phyloP scores from a whole-genome alignment of 2,113 vertebrate species.

The Ictalurus furcatus region DNA sequence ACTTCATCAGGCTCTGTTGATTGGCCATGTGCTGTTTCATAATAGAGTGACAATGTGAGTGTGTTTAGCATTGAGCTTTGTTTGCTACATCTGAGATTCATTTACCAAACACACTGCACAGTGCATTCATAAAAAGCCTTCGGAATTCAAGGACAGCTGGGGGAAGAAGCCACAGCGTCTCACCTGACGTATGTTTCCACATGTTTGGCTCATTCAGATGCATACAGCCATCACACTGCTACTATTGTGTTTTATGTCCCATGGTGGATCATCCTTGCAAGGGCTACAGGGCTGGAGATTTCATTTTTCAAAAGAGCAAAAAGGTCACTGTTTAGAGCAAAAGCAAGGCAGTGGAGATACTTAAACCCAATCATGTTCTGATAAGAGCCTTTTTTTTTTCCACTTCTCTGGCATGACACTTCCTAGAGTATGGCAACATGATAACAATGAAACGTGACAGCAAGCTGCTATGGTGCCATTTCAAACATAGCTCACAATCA shows the following conservation, averaged over 20 bases:
- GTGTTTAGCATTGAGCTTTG: not conserved
- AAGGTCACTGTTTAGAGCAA: slow-evolving; percentile 60
- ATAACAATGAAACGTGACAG: slow-evolving; percentile 37
- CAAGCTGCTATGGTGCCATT: slow-evolving; percentile 23
- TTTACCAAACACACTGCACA: slow-evolving; percentile 37
- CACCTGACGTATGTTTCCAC: slow-evolving; percentile 60
- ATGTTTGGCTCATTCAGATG: slow-evolving; percentile 63
- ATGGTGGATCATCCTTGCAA: slow-evolving; percentile 61
- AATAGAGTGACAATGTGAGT: not conserved
- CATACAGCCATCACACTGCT: slow-evolving; percentile 51
- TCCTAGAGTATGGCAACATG: slow-evolving; percentile 42
- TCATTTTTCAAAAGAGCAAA: slow-evolving; percentile 54
- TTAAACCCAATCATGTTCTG: slow-evolving; percentile 39
- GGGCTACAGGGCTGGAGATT: slow-evolving; percentile 60
- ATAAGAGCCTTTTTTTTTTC: slow-evolving; percentile 60
- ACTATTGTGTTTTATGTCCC: slow-evolving; percentile 61
- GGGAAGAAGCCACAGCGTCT: slow-evolving; percentile 49
- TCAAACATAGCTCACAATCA: slow-evolving; percentile 21
- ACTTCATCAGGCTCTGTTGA: slow-evolving; percentile 37
- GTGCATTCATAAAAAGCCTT: slow-evolving; percentile 43
- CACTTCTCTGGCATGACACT: slow-evolving; percentile 46
- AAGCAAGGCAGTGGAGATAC: slow-evolving; percentile 34
- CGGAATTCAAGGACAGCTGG: slow-evolving; percentile 53
- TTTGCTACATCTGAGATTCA: slow-evolving; percentile 20
- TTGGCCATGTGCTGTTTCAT: slow-evolving; percentile 1